A percentile compares a stretch with the other conserved stretches of the same genome.
Conservation (phyloP, 2,113 vertebrate genomes). For the Hippocampus abdominalis region DNA sequence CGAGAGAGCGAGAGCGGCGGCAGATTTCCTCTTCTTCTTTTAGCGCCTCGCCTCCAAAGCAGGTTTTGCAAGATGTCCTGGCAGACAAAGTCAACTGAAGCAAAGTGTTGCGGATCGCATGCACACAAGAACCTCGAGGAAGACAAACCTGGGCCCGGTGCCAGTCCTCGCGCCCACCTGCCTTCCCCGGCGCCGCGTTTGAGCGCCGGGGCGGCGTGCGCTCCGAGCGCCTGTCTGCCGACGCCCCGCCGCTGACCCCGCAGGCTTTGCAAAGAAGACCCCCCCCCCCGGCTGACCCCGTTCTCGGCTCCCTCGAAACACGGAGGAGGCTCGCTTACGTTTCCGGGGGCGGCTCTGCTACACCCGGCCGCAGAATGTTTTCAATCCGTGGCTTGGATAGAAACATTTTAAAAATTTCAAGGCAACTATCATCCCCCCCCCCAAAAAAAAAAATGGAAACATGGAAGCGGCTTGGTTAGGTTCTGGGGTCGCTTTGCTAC, state of each 20-base stretch:
- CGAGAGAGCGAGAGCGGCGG: neutral
- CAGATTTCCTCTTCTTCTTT: neutral
- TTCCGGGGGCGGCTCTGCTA: neutral
- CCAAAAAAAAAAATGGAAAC: no score
- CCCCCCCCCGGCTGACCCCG: neutral
- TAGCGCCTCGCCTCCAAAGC: neutral
- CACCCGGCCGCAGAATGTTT: no score
- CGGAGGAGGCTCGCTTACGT: neutral
- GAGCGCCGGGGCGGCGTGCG: neutral
- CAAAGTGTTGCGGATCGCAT: conserved; percentile 48
- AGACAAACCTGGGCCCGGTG: conserved; percentile 47
- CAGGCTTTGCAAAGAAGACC: conserved; percentile 4
- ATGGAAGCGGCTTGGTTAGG: no score
- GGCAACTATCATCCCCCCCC: no score
- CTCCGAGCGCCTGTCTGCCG: conserved; percentile 11
- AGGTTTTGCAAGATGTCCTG: neutral
- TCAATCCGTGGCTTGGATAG: no score
- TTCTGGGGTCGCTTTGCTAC: no score
- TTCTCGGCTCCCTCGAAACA: neutral
- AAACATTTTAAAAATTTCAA: no score
- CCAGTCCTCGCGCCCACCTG: conserved; percentile 60
- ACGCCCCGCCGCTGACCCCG: conserved; percentile 34
- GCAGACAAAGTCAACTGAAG: conserved; percentile 21
- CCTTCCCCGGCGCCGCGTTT: conserved; percentile 18
- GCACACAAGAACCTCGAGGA: conserved; percentile 48